Conservation (phyloP, 2,113 vertebrate species). For the Ctenomys sociabilis region DNA sequence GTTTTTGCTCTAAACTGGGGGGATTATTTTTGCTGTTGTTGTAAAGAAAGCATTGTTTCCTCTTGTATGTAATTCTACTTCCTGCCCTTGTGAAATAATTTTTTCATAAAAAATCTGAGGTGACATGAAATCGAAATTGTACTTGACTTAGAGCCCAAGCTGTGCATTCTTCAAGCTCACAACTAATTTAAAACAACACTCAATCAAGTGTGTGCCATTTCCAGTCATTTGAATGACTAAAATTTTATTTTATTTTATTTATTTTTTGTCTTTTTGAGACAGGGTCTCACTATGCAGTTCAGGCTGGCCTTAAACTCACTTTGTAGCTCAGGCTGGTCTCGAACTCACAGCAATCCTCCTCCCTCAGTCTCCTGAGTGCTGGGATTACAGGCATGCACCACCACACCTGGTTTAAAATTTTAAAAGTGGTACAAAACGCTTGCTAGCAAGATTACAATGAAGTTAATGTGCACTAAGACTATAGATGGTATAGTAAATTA, state of each 20-base stretch:
- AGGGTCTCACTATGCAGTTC: too few species aligned
- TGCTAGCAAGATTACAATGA: neutral
- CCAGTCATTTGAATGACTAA: neutral
- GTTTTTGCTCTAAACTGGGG: conserved; percentile 34
- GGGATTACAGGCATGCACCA: too few species aligned
- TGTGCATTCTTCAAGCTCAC: neutral
- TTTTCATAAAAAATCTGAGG: conserved; percentile 22
- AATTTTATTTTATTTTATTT: too few species aligned
- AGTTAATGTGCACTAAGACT: neutral
- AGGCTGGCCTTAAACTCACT: too few species aligned
- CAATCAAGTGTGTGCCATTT: neutral
- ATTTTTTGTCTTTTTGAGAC: too few species aligned
- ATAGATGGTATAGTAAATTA: neutral
- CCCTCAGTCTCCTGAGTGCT: too few species aligned
- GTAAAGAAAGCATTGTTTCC: neutral
- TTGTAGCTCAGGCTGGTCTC: too few species aligned
- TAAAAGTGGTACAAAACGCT: neutral
- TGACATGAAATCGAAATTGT: neutral
- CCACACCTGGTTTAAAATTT: too few species aligned
- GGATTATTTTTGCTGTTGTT: neutral
- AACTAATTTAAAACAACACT: neutral
- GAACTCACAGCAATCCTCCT: too few species aligned
- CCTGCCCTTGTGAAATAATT: neutral
- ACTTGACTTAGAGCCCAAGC: conserved; percentile 2
- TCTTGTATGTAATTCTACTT: neutral